A percentile compares a stretch with the other conserved stretches of the same genome.
phyloP scores from a whole-genome alignment of 2,113 vertebrate genomes.

The Hippocampus zosterae region DNA sequence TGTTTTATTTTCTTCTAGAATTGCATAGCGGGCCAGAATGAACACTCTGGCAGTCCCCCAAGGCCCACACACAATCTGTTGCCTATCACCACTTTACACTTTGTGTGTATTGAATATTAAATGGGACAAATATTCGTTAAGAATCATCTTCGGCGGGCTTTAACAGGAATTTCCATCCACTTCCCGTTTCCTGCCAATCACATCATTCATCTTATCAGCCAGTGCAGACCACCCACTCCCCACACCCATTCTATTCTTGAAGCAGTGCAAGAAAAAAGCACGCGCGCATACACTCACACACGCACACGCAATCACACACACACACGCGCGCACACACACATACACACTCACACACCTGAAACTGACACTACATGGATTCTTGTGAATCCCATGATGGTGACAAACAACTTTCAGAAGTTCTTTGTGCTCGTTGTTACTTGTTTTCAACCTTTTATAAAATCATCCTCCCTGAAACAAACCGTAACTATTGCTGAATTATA shows the following conservation, averaged over 20 bases:
- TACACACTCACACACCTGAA: conserved; percentile 36
- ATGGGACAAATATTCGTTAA: background rate
- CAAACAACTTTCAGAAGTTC: background rate
- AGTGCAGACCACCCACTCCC: conserved; percentile 8
- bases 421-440: background rate
- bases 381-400: conserved; percentile 5
- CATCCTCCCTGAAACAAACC: background rate
- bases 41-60: background rate
- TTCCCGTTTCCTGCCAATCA: conserved; percentile 4
- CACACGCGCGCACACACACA: conserved; percentile 24
- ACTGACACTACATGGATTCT: conserved; percentile 35
- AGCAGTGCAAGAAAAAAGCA: background rate
- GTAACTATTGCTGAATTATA: background rate
- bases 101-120: background rate
- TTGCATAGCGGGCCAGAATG: background rate
- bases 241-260: background rate
- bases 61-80: background rate
- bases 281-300: conserved; percentile 7
- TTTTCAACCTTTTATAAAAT: background rate
- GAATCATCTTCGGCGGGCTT: background rate
- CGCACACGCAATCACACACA: conserved; percentile 34
- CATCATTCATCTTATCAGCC: conserved; percentile 13
- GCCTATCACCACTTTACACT: background rate
- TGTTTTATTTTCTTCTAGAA: background rate
- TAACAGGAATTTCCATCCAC: background rate